These are phyloP conservation scores for Antechinus flavipes DNA, from an alignment of 2,113 vertebrate species.

Conservation along the genomic window DNA sequence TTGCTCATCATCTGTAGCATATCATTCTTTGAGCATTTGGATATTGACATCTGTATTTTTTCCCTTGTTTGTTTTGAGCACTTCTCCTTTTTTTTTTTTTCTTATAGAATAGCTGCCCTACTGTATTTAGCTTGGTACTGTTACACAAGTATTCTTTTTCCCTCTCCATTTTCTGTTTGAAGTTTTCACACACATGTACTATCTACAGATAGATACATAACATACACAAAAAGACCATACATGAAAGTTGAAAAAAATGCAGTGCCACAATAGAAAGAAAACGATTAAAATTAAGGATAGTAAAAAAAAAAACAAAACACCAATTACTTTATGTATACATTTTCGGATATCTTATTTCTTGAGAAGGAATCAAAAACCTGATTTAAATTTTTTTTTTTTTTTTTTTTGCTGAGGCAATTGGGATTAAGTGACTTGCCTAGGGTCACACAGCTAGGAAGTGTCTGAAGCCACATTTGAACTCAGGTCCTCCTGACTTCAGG, in stretches of 20 bases:
- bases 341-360: neutral
- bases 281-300: neutral
- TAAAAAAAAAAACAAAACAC: neutral
- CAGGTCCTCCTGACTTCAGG: too few relatives aligned
- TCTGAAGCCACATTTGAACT: too few relatives aligned
- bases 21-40: neutral
- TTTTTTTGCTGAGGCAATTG: too few relatives aligned
- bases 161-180: neutral
- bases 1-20: neutral
- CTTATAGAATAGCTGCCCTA: neutral
- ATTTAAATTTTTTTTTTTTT: neutral
- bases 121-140: neutral
- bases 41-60: neutral
- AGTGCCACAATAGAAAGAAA: neutral
- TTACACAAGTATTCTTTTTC: neutral
- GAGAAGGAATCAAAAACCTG: neutral
- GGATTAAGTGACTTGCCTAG: too few relatives aligned
- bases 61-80: neutral
- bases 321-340: neutral
- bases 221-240: neutral
- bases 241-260: neutral
- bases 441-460: too few relatives aligned
- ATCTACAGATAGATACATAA: neutral
- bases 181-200: neutral
- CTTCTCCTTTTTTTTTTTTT: neutral